phyloP scores from a whole-genome alignment of 2,113 vertebrate species.

The Phylloscopus trochilus region DNA sequence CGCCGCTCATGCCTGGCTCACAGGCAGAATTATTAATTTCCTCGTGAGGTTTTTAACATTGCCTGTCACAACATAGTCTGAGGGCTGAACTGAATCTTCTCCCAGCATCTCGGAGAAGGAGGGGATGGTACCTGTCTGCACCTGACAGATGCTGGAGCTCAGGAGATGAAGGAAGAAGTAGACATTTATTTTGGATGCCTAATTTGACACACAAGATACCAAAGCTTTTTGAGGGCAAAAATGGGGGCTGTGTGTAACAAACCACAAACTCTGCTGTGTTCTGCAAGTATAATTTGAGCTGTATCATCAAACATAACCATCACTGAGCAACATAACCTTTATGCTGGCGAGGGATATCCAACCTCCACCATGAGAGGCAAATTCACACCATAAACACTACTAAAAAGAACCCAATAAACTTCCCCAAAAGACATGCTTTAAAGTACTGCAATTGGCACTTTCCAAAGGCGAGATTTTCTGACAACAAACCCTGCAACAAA shows the following conservation, averaged over 20 bases:
- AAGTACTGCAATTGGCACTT: neutral
- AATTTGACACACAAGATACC: neutral
- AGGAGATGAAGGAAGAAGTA: neutral
- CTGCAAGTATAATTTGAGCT: neutral
- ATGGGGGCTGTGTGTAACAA: neutral
- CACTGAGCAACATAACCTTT: neutral
- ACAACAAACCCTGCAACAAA: neutral
- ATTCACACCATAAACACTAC: neutral
- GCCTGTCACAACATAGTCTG: constrained; percentile 8
- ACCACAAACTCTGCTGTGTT: neutral
- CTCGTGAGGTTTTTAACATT: constrained; percentile 1
- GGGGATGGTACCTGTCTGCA: neutral
- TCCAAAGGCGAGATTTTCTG: neutral
- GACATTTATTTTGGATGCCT: neutral
- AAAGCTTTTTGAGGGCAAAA: neutral
- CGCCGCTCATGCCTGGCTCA: neutral
- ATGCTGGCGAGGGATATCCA: neutral
- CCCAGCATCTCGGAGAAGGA: neutral
- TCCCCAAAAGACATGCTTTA: neutral
- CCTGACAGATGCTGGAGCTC: neutral
- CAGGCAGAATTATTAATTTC: constrained; percentile 44
- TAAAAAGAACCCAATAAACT: neutral
- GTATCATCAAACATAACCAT: neutral
- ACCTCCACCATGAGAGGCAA: neutral
- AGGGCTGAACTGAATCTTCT: neutral